phyloP scores from a whole-genome alignment of 2,888 invertebrate species.

The Tipula helvola region DNA sequence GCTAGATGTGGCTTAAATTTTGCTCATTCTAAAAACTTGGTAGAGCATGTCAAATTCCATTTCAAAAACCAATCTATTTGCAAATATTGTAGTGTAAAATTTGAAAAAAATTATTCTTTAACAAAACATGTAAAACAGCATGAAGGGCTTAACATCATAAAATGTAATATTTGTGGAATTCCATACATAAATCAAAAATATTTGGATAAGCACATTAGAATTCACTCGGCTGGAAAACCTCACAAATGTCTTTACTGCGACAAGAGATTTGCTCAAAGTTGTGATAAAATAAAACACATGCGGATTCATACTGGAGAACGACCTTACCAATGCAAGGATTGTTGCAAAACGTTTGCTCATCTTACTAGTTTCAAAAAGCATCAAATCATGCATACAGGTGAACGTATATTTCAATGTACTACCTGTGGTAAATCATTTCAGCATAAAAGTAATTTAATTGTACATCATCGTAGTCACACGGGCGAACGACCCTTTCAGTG shows the following conservation, averaged over 20 bases:
- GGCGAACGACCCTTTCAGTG: constrained; percentile 14
- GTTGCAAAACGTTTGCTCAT: constrained; percentile 14
- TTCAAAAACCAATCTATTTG: constrained; percentile 28
- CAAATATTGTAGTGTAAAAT: constrained; percentile 36
- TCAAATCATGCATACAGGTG: constrained; percentile 11
- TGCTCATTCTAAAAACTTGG: constrained; percentile 40
- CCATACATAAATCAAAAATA: constrained; percentile 11
- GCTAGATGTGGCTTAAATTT: constrained; percentile 38
- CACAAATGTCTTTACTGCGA: constrained; percentile 15
- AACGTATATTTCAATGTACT: constrained; percentile 14
- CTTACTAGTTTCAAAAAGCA: constrained; percentile 14
- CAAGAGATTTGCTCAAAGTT: constrained; percentile 14
- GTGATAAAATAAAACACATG: constrained; percentile 14
- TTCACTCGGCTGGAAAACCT: constrained; percentile 14
- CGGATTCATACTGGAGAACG: constrained; percentile 16
- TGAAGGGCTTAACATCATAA: constrained; percentile 6
- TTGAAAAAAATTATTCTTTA: constrained; percentile 37
- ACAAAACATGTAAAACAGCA: constrained; percentile 34
- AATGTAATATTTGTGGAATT: constrained; percentile 14
- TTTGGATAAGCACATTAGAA: constrained; percentile 12
- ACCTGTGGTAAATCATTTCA: constrained; percentile 15
- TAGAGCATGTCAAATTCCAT: constrained; percentile 41
- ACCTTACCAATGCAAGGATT: constrained; percentile 14
- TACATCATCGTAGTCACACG: constrained; percentile 14
- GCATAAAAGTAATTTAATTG: constrained; percentile 13